Conservation (phyloP, 1,140 invertebrate genomes). For the Drosophila serrata region DNA sequence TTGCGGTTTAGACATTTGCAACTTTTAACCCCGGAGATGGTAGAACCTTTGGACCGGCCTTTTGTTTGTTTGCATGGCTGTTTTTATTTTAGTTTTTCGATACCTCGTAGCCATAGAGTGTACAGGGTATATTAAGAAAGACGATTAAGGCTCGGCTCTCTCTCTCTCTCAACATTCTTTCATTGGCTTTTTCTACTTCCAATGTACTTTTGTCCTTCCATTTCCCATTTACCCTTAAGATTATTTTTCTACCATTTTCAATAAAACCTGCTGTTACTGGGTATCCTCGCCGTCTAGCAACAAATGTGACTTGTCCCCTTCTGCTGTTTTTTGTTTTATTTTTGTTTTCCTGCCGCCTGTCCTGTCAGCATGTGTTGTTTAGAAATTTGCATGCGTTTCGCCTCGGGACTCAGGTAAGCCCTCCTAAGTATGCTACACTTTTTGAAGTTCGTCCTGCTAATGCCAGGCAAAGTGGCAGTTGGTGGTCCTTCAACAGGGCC, state of each 20-base stretch:
- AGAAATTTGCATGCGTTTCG: slow-evolving; percentile 66
- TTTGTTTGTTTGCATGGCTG: neutral
- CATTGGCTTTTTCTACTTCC: neutral
- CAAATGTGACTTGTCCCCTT: too few relatives aligned
- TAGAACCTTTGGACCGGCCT: neutral
- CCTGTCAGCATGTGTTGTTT: slow-evolving; percentile 38
- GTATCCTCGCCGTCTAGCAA: neutral
- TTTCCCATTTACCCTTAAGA: neutral
- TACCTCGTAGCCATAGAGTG: neutral
- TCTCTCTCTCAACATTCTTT: too few relatives aligned
- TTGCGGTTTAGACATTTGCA: slow-evolving; percentile 64
- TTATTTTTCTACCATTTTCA: neutral
- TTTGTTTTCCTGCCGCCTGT: neutral
- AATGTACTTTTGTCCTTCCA: too few relatives aligned
- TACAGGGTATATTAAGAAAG: neutral
- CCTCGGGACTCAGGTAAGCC: slow-evolving; percentile 19
- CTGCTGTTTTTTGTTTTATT: slow-evolving; percentile 2
- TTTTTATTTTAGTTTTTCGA: slow-evolving; percentile 7
- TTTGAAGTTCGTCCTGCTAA: slow-evolving; percentile 17
- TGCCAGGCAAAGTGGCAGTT: neutral
- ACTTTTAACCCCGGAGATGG: slow-evolving; percentile 31
- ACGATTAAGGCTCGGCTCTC: neutral
- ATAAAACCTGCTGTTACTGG: neutral
- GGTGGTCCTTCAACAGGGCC: neutral
- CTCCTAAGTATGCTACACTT: slow-evolving; percentile 60